These are phyloP conservation scores for Anoplophora glabripennis DNA, from an alignment of 1,140 invertebrate species.

Conservation along the genomic window DNA sequence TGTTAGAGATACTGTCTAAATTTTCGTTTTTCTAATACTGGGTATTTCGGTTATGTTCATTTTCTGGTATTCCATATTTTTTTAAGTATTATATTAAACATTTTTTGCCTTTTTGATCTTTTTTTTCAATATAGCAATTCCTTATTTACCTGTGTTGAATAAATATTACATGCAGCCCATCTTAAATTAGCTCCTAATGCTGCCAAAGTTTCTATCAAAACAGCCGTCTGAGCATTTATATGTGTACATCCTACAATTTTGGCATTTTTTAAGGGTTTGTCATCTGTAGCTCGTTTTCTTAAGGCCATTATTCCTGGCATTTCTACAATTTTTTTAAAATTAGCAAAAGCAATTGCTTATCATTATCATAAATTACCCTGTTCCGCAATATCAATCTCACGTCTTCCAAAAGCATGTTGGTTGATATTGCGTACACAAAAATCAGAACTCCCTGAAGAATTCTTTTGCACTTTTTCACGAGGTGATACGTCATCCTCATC, in stretches of 20 bases:
- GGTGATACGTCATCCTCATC: slow-evolving; percentile 83
- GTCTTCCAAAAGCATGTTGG: slow-evolving; percentile 87
- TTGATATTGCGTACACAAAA: slow-evolving; percentile 91
- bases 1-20: too few species aligned
- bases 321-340: slow-evolving; percentile 56
- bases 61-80: too few species aligned
- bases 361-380: slow-evolving; percentile 60
- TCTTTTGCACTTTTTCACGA: slow-evolving; percentile 81
- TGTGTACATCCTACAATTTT: slow-evolving; percentile 97
- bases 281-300: slow-evolving; percentile 82
- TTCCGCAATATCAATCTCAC: slow-evolving; percentile 98
- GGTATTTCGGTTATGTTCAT: too few species aligned
- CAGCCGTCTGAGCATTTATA: slow-evolving; percentile 97
- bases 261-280: slow-evolving; percentile 92
- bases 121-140: too few species aligned
- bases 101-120: too few species aligned
- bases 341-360: neutral
- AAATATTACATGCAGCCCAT: slow-evolving; percentile 98
- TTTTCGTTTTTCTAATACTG: too few species aligned
- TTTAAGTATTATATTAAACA: too few species aligned
- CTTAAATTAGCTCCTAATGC: slow-evolving; percentile 87
- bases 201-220: slow-evolving; percentile 89
- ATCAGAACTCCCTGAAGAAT: slow-evolving; percentile 74
- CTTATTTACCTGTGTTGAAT: slow-evolving; percentile 82
- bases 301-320: slow-evolving; percentile 98